Evolutionary conservation across 2,888 invertebrate genomes (phyloP), one percentile per base, ranked within the genome.

Genomic region (Thyatira batis): DNA sequence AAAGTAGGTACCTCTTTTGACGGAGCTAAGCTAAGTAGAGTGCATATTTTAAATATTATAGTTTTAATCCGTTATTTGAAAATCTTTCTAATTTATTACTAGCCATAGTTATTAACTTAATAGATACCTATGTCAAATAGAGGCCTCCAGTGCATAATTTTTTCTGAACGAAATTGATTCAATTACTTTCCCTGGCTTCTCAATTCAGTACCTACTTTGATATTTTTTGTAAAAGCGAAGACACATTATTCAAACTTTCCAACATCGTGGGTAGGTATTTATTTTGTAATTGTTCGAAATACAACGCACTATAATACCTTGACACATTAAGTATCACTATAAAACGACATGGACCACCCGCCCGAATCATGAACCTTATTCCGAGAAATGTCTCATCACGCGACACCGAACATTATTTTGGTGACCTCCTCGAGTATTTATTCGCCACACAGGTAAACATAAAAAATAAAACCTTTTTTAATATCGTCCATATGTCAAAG

Each of bases 301-400:
- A 75, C 76, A 74, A 73, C 73, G 65, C 60, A 72, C 65, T 69
- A 71, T 77, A 79, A 78, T 68, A 80, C 73, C 70, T 74, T 75
- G 76, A 78, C 76, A 73, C 77, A 75, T 71, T 75, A 79, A 80
- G 73, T 71, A 73, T 73, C 73, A 66, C 71, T 73, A 81, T 82
- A 83, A 82, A 81, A 77, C 67, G 67, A 63, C 59, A 65, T 60
- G 65, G 77, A 73, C 73, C 82, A 82, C 39, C 66, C 67, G 63
- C 83, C 84, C 78, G 69, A 70, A 63, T 65, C 70, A 69, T 67
- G 70, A 57, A 51, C 53, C 61, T 60, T 61, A 61, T 81, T 81
- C 81, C 63, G 60, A 80, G 82, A 82, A 80, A 58, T 68, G 70
- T 70, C 68, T 65, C 67, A 68, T 63, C 67, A 64, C 45, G 62